Conservation (phyloP, 2,113 vertebrate genomes). For the Tympanuchus pallidicinctus region DNA sequence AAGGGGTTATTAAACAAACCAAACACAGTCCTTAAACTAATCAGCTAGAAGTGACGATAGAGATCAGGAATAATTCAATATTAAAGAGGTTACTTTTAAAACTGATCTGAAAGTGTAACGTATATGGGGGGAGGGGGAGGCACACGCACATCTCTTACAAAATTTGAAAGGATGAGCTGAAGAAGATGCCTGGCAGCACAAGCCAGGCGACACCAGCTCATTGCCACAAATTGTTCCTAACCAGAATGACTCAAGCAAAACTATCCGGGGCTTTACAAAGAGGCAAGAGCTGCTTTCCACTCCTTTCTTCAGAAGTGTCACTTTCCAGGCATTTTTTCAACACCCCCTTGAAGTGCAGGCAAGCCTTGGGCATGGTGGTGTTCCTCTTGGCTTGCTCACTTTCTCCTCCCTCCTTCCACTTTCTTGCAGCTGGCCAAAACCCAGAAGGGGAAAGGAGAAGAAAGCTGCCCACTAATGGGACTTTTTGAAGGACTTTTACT, state of each 20-base stretch:
- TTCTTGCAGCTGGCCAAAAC: not conserved
- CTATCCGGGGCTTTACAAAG: not conserved
- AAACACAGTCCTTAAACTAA: conserved; percentile 76
- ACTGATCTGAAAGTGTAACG: conserved; percentile 64
- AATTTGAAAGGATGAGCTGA: not conserved
- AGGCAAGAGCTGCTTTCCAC: not conserved
- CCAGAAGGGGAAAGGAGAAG: not conserved
- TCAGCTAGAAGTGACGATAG: conserved; percentile 67
- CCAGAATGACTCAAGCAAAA: not conserved
- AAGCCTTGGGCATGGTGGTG: accelerated
- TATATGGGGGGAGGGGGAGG: not conserved
- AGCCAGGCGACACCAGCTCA: not conserved
- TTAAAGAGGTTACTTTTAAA: conserved; percentile 76
- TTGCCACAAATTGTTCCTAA: not conserved
- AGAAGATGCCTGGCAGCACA: not conserved
- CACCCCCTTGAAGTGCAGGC: not conserved
- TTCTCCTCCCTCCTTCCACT: not conserved
- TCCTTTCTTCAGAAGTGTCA: not conserved
- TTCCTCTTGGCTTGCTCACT: not conserved
- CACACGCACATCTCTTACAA: not conserved
- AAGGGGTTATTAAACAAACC: conserved; percentile 82
- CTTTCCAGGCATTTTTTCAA: not conserved
- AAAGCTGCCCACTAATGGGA: not conserved
- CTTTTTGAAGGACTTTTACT: conserved; percentile 12
- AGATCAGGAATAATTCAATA: conserved; percentile 71